Evolutionary conservation across 2,113 vertebrate genomes (phyloP).

Genomic region (Castor canadensis): DNA sequence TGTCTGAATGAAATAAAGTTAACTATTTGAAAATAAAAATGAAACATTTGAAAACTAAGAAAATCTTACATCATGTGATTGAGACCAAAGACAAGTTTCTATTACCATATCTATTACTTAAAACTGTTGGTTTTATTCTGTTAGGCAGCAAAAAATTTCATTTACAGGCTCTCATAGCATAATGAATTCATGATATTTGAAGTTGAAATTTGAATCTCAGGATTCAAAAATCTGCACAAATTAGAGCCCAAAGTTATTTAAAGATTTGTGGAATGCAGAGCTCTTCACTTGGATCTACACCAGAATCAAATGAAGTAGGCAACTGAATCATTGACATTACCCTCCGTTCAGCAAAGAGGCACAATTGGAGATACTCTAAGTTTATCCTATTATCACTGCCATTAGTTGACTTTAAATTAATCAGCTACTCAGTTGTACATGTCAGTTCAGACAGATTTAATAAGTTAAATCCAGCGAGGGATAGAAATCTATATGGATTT

Average conservation of each 20-base stretch:
- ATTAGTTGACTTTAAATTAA: slow-evolving; percentile 77
- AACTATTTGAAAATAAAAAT: slow-evolving; percentile 26
- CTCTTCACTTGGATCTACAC: slow-evolving; percentile 56
- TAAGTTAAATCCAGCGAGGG: slow-evolving; percentile 71
- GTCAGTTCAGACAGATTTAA: slow-evolving; percentile 75
- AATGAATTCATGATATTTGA: slow-evolving; percentile 29
- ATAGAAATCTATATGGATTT: slow-evolving; percentile 36
- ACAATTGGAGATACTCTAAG: slow-evolving; percentile 68
- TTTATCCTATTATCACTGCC: slow-evolving; percentile 52
- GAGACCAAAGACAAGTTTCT: neutral
- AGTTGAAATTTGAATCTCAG: slow-evolving; percentile 60
- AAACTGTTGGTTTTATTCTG: neutral
- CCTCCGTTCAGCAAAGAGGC: slow-evolving; percentile 61
- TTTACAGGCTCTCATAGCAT: neutral
- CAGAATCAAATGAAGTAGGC: slow-evolving; percentile 72
- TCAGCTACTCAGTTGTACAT: slow-evolving; percentile 62
- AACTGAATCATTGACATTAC: slow-evolving; percentile 65
- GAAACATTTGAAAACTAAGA: neutral
- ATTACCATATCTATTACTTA: slow-evolving; percentile 20
- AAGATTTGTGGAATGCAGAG: slow-evolving; percentile 55
- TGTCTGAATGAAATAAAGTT: neutral
- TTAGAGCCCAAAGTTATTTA: slow-evolving; percentile 39
- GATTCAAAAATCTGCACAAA: slow-evolving; percentile 61
- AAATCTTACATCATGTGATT: slow-evolving; percentile 13
- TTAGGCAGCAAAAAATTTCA: neutral